Conservation (phyloP, 1,140 invertebrate genomes). For the Bombus confusus region DNA sequence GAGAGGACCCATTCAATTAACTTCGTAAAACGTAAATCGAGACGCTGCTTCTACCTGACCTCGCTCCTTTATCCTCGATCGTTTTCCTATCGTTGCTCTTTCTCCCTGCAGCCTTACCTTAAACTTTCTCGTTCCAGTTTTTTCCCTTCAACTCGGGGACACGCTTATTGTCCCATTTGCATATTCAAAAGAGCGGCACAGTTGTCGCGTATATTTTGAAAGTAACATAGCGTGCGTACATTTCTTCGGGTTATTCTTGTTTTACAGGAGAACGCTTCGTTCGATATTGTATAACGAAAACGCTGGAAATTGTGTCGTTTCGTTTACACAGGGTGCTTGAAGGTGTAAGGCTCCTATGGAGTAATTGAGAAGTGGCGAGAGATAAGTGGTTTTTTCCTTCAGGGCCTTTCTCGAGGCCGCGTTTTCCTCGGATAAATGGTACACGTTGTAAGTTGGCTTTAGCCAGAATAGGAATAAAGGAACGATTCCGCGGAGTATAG, state of each 20-base stretch:
- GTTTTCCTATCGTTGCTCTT: slow-evolving; percentile 3
- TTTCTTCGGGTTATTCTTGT: not conserved
- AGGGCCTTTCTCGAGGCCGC: too few relatives aligned
- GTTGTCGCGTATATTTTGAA: too few relatives aligned
- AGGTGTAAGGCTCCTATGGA: too few relatives aligned
- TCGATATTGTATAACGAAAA: not conserved
- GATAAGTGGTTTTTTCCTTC: not conserved
- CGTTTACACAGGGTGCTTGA: not conserved
- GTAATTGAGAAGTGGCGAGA: not conserved
- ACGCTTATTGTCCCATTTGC: too few relatives aligned
- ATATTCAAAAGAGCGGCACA: too few relatives aligned
- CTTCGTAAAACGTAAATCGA: slow-evolving; percentile 71
- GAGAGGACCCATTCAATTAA: slow-evolving; percentile 69
- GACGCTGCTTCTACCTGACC: slow-evolving; percentile 29
- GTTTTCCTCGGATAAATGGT: too few relatives aligned
- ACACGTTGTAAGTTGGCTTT: too few relatives aligned
- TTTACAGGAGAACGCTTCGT: not conserved
- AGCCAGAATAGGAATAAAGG: too few relatives aligned
- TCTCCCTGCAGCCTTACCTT: not conserved
- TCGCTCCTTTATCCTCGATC: slow-evolving; percentile 13
- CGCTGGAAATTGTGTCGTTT: not conserved
- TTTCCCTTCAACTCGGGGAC: too few relatives aligned
- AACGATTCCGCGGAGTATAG: too few relatives aligned
- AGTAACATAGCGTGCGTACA: too few relatives aligned
- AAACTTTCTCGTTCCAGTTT: not conserved